Percentiles rank a stretch among this genome's conserved stretches.
Conservation (phyloP, 2,888 invertebrate genomes). For the Heliconius erato region DNA sequence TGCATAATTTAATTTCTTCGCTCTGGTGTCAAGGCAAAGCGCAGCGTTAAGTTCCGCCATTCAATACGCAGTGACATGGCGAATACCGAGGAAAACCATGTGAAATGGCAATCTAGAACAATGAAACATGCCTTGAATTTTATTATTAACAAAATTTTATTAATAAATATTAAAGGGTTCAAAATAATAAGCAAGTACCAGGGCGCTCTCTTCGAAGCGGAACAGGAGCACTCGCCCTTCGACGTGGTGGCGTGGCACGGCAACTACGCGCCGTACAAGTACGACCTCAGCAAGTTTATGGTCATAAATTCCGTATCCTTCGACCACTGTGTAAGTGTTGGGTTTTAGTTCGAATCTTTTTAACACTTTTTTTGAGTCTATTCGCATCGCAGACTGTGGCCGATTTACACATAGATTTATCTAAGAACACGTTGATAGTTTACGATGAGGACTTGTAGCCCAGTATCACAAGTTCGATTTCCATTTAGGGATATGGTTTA, state of each 20-base stretch:
- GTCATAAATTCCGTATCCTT: constrained; percentile 98
- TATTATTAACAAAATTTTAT: too few relatives aligned
- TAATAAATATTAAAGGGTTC: constrained; percentile 84
- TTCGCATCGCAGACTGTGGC: background rate
- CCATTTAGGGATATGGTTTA: too few relatives aligned
- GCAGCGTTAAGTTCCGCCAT: too few relatives aligned
- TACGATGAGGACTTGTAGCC: too few relatives aligned
- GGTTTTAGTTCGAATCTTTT: background rate
- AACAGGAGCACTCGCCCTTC: constrained; percentile 96
- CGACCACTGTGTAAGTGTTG: constrained; percentile 94
- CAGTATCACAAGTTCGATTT: too few relatives aligned
- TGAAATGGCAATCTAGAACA: too few relatives aligned
- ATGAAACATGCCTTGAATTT: background rate
- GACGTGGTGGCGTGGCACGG: constrained; percentile 99
- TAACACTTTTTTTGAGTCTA: background rate
- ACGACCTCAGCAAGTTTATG: constrained; percentile 96
- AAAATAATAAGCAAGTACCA: constrained; percentile 96
- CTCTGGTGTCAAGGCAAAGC: too few relatives aligned
- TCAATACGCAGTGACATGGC: background rate
- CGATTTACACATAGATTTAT: too few relatives aligned
- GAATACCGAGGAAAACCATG: background rate
- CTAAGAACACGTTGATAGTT: too few relatives aligned
- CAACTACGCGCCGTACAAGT: constrained; percentile 99
- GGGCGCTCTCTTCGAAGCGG: constrained; percentile 93
- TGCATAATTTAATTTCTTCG: too few relatives aligned